These are phyloP conservation scores for Bujurquina vittata DNA, from an alignment of 2,113 vertebrate species.

Conservation along the genomic window DNA sequence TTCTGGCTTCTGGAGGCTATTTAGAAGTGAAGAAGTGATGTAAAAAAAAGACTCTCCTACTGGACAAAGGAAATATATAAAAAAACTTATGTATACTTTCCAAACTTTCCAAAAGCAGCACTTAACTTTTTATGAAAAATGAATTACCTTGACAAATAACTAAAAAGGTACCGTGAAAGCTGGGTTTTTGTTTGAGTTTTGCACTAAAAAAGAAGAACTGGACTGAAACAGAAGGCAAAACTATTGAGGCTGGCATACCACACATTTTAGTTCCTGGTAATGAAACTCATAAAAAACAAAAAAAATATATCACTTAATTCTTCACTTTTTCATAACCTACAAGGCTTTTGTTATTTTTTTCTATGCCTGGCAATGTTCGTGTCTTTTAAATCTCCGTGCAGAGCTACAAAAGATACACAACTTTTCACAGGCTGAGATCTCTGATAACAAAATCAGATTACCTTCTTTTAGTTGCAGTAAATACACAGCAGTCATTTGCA, in stretches of 20 bases:
- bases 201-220: neutral
- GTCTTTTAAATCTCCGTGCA: neutral
- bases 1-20: too few species aligned
- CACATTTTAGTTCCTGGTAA: neutral
- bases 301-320: neutral
- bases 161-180: fast-evolving
- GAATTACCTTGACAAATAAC: neutral
- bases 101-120: neutral
- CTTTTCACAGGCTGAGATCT: neutral
- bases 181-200: neutral
- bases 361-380: neutral
- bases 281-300: neutral
- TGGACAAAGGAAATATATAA: neutral
- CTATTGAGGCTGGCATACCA: neutral
- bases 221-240: neutral
- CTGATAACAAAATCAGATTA: neutral
- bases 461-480: neutral
- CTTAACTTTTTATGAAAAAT: neutral
- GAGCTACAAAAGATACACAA: neutral
- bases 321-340: neutral
- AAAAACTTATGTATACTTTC: neutral
- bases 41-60: neutral
- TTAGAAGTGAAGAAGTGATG: too few species aligned
- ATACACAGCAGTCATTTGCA: neutral
- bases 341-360: neutral